Conservation (phyloP, 2,797 vertebrate genomes). For the Melanotaenia pygmaea region DNA sequence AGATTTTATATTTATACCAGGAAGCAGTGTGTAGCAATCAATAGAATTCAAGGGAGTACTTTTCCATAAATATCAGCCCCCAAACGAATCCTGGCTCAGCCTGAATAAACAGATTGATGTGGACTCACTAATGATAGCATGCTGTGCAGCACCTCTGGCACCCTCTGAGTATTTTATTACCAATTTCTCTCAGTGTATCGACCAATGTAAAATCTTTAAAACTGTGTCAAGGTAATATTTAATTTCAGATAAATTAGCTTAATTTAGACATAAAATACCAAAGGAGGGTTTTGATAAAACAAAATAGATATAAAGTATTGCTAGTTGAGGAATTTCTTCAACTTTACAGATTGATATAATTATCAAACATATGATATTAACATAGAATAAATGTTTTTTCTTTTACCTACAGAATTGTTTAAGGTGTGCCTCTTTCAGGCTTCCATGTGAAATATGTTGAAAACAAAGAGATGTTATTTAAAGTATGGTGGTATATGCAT, state of each 20-base stretch:
- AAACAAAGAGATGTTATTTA: not conserved
- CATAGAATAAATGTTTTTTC: not conserved
- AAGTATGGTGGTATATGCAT: not conserved
- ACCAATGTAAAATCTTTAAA: constrained; percentile 4
- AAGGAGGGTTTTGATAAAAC: not conserved
- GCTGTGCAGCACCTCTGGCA: constrained; percentile 56
- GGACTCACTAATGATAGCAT: constrained; percentile 44
- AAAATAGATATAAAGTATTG: not conserved
- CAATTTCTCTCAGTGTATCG: constrained; percentile 11
- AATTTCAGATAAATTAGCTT: not conserved
- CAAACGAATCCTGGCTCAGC: constrained; percentile 30
- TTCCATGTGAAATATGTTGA: not conserved
- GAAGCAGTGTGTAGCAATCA: constrained; percentile 39
- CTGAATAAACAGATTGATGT: constrained; percentile 49
- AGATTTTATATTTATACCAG: constrained; percentile 25
- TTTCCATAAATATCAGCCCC: constrained; percentile 52
- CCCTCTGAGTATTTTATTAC: constrained; percentile 24
- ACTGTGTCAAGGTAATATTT: constrained; percentile 6
- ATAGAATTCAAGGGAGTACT: constrained; percentile 43
- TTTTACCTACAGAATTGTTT: not conserved
- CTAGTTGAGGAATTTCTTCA: not conserved
- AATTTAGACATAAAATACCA: not conserved
- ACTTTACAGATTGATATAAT: not conserved
- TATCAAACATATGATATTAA: not conserved
- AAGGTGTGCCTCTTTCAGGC: not conserved